These are phyloP conservation scores for Sceliomorpha sp. DNA, from an alignment of 2,888 invertebrate species.

Conservation along the genomic window DNA sequence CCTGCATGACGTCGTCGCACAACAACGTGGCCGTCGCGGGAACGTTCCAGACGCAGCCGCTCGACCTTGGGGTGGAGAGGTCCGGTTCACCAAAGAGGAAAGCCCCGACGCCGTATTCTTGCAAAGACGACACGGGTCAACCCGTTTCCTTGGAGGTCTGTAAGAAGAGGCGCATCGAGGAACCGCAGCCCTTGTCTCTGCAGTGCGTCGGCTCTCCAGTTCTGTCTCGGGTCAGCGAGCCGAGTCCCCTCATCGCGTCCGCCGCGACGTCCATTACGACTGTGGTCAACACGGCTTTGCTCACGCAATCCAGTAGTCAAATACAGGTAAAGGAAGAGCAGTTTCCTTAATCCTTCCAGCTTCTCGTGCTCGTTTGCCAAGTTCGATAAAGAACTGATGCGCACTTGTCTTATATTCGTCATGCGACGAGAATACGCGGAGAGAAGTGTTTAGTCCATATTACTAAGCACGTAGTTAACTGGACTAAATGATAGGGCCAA, in stretches of 20 bases:
- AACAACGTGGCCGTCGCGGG: slow-evolving; percentile 68
- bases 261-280: slow-evolving; percentile 86
- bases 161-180: slow-evolving; percentile 85
- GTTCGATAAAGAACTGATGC: too few species aligned
- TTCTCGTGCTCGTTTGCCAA: too few species aligned
- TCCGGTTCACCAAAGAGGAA: slow-evolving; percentile 84
- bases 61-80: slow-evolving; percentile 86
- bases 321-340: slow-evolving; percentile 46
- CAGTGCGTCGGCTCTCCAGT: slow-evolving; percentile 79
- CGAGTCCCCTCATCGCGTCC: slow-evolving; percentile 86
- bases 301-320: slow-evolving; percentile 70
- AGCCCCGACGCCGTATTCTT: slow-evolving; percentile 80
- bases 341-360: too few species aligned
- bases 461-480: too few species aligned
- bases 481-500: too few species aligned
- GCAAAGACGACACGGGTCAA: slow-evolving; percentile 77
- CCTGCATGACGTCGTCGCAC: slow-evolving; percentile 44
- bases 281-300: slow-evolving; percentile 85
- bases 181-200: slow-evolving; percentile 73
- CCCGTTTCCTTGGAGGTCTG: slow-evolving; percentile 82
- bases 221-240: slow-evolving; percentile 83
- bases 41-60: slow-evolving; percentile 88
- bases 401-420: too few species aligned
- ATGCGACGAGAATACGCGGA: too few species aligned
- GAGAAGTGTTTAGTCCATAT: too few species aligned